Evolutionary conservation across 2,888 invertebrate species (phyloP).

Genomic region (Metalampra italica): DNA sequence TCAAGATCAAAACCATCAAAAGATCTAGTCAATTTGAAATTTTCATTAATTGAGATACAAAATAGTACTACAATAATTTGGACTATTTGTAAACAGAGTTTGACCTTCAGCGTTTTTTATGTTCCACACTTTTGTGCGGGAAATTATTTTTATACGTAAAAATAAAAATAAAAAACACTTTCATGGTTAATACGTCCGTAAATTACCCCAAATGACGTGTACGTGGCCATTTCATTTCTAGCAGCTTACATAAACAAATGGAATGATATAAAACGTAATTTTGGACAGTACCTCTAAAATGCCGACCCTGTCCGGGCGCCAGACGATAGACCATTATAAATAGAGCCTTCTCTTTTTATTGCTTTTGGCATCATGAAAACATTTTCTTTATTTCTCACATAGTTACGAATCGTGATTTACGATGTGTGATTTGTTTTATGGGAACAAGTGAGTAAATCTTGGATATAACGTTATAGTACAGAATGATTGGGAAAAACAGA

Average conservation of each 20-base stretch:
- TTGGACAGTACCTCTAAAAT: slow-evolving; percentile 5
- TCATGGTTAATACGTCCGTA: slow-evolving; percentile 10
- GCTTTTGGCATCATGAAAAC: neutral
- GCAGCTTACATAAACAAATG: slow-evolving; percentile 12
- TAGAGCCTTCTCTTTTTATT: neutral
- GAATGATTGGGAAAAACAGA: no score
- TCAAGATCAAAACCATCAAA: no score
- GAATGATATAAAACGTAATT: slow-evolving; percentile 8
- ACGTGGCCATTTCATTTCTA: slow-evolving; percentile 13
- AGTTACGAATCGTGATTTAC: no score
- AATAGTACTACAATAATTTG: no score
- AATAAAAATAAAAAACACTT: neutral
- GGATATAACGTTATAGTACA: no score
- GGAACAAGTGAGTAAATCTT: no score
- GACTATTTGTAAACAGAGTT: no score
- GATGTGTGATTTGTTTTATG: no score
- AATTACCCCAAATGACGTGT: slow-evolving; percentile 10
- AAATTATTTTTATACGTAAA: neutral
- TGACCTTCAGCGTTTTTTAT: no score
- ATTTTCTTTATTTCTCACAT: neutral
- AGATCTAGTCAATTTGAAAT: no score
- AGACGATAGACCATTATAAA: slow-evolving; percentile 4
- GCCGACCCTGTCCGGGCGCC: neutral
- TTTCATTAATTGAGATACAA: no score
- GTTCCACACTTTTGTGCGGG: no score